Evolutionary conservation across 2,113 vertebrate species (phyloP).

Genomic region (Charadrius vociferus): DNA sequence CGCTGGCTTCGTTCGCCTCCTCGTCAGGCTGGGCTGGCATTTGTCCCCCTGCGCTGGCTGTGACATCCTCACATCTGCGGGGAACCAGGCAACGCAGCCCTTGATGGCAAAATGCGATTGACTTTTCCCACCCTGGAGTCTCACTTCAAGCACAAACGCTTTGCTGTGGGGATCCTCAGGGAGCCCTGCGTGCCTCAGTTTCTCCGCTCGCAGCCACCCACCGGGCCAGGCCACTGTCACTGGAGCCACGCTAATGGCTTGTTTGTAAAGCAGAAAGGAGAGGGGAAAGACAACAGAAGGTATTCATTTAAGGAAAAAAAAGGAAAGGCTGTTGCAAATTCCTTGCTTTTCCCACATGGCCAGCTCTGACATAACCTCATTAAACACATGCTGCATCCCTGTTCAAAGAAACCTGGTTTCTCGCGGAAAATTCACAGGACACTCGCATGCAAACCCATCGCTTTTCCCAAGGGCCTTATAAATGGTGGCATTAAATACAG

Average conservation of each 20-base stretch:
- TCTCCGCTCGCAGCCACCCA: background rate
- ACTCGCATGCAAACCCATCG: background rate
- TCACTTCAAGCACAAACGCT: background rate
- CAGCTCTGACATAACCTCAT: background rate
- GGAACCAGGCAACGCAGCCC: rapidly evolving
- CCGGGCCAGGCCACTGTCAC: rapidly evolving
- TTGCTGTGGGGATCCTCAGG: background rate
- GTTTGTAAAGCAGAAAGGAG: background rate
- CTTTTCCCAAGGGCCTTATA: background rate
- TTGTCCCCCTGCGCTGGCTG: background rate
- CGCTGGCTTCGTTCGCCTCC: too few relatives aligned
- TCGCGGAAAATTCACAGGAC: background rate
- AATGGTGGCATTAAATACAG: background rate
- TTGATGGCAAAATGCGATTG: rapidly evolving
- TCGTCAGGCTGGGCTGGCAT: background rate
- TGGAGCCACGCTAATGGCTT: rapidly evolving
- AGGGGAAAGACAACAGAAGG: background rate
- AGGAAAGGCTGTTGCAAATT: background rate
- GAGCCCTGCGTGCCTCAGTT: background rate
- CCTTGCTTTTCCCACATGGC: background rate
- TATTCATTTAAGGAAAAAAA: background rate
- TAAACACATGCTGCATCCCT: background rate
- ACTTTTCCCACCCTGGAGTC: background rate
- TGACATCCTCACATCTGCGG: rapidly evolving
- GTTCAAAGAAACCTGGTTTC: background rate